Evolutionary conservation across 92 coral and sea anemone species (phyloP).

Genomic region (Blastomussa wellsi): DNA sequence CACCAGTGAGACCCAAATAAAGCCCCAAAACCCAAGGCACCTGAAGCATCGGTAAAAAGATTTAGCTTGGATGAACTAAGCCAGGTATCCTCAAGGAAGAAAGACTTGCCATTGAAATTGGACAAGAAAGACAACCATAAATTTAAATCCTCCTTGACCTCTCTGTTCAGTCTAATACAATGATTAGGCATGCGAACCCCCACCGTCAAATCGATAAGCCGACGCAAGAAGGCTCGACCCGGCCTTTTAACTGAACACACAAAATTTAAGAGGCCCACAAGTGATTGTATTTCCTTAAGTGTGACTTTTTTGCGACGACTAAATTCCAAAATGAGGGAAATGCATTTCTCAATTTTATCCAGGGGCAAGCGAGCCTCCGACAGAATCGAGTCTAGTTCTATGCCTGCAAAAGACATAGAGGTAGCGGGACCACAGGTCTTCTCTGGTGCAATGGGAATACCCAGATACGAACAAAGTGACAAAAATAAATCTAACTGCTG

Average conservation of each 20-base stretch:
- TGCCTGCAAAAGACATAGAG: constrained; percentile 56
- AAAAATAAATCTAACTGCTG: constrained; percentile 44
- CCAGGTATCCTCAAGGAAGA: constrained; percentile 47
- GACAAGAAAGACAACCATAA: constrained; percentile 37
- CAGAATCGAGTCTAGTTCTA: constrained; percentile 56
- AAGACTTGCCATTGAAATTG: constrained; percentile 36
- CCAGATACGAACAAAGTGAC: constrained; percentile 38
- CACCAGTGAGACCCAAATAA: constrained; percentile 48
- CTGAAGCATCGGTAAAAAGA: constrained; percentile 53
- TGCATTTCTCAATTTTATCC: constrained; percentile 52
- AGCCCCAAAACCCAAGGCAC: constrained; percentile 47
- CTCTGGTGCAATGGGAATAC: constrained; percentile 74
- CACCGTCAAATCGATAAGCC: constrained; percentile 24
- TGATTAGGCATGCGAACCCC: constrained; percentile 25
- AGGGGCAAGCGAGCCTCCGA: constrained; percentile 64
- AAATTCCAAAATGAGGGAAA: background rate
- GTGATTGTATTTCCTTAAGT: constrained; percentile 21
- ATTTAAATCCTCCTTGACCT: constrained; percentile 27
- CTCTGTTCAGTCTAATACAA: constrained; percentile 2
- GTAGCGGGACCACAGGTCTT: constrained; percentile 50
- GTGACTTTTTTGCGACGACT: constrained; percentile 22
- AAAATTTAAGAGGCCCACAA: constrained; percentile 35
- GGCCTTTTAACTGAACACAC: constrained; percentile 21
- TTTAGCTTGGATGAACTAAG: constrained; percentile 17
- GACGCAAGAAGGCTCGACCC: constrained; percentile 42